These are phyloP conservation scores for Brachionus paranguensis DNA, from an alignment of 1,140 invertebrate species.

Conservation along the genomic window DNA sequence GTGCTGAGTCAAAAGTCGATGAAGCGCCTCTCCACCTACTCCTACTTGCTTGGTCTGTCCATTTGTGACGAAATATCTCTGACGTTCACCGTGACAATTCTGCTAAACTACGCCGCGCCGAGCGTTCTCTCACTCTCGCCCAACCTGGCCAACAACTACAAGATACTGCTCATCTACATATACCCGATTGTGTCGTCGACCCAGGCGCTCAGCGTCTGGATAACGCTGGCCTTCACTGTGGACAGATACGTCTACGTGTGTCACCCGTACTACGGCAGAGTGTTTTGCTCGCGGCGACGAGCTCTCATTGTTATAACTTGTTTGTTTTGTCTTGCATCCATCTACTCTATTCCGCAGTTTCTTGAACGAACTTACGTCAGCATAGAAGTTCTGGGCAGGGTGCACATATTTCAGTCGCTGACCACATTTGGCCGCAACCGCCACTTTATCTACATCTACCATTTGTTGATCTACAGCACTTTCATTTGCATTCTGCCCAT, in stretches of 20 bases:
- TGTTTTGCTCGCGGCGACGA: slow-evolving; percentile 47
- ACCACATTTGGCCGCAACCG: slow-evolving; percentile 11
- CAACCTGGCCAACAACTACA: background rate
- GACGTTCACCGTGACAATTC: background rate
- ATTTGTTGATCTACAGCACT: slow-evolving; percentile 24
- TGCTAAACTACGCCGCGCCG: background rate
- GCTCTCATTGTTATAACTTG: slow-evolving; percentile 33
- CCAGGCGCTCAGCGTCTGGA: slow-evolving; percentile 53
- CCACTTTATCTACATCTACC: slow-evolving; percentile 22
- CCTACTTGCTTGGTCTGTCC: slow-evolving; percentile 51
- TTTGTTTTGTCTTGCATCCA: background rate
- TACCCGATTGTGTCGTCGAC: slow-evolving; percentile 45
- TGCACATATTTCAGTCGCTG: slow-evolving; percentile 10
- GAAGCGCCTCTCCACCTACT: slow-evolving; percentile 50
- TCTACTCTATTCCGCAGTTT: slow-evolving; percentile 33
- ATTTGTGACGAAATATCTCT: slow-evolving; percentile 46
- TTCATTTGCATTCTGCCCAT: slow-evolving; percentile 30
- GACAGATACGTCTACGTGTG: slow-evolving; percentile 57
- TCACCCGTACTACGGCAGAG: slow-evolving; percentile 52
- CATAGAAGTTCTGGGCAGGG: background rate
- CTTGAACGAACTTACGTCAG: slow-evolving; percentile 2
- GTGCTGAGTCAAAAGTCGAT: slow-evolving; percentile 50
- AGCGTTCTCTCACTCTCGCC: background rate
- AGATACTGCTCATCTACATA: slow-evolving; percentile 23
- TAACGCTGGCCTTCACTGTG: slow-evolving; percentile 55